Percentiles rank a stretch among this genome's conserved stretches.
phyloP scores from a whole-genome alignment of 2,113 vertebrate genomes.

The Martes martes region DNA sequence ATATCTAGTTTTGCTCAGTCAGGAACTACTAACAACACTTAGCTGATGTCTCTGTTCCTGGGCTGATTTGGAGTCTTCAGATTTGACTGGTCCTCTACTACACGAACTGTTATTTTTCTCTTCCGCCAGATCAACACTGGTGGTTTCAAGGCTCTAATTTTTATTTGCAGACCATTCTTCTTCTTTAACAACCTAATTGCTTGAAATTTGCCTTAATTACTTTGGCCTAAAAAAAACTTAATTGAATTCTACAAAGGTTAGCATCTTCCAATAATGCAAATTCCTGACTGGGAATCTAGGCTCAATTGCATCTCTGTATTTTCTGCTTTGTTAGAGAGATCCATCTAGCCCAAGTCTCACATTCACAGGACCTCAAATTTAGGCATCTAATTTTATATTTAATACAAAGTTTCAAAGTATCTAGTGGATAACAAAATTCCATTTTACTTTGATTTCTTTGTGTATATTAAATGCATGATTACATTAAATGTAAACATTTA shows the following conservation, averaged over 20 bases:
- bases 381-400: background rate
- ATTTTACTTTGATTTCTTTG: background rate
- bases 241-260: conserved; percentile 30
- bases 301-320: background rate
- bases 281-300: background rate
- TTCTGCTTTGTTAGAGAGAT: background rate
- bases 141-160: background rate
- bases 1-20: background rate
- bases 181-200: background rate
- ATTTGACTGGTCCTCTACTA: background rate
- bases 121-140: background rate
- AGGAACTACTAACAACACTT: background rate
- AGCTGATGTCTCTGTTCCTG: background rate
- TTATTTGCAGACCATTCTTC: background rate
- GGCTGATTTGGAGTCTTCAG: background rate
- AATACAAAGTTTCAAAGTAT: background rate
- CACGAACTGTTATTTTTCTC: background rate
- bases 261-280: conserved; percentile 1
- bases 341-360: background rate
- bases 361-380: background rate
- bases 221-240: background rate
- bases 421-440: background rate
- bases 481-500: conserved; percentile 21
- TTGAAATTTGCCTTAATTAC: conserved; percentile 9
- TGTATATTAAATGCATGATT: background rate